These are phyloP conservation scores for Ramphastos sulfuratus DNA, from an alignment of 2,113 vertebrate species.

Conservation along the genomic window DNA sequence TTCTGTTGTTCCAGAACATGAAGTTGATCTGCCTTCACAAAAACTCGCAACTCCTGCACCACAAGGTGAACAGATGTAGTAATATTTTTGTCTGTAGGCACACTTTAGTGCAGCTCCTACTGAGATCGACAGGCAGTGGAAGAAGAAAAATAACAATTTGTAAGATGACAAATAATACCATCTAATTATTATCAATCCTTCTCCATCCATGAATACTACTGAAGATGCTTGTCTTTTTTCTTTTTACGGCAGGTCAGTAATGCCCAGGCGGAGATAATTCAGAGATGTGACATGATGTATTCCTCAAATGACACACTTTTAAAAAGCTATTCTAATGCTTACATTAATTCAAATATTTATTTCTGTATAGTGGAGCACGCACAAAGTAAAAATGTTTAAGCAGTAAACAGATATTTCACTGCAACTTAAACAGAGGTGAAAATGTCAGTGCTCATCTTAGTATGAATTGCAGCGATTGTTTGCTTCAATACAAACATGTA, in stretches of 20 bases:
- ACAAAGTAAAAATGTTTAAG: not conserved
- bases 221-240: not conserved
- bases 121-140: not conserved
- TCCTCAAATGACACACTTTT: not conserved
- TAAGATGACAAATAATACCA: not conserved
- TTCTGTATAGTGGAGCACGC: not conserved
- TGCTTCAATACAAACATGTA: not conserved
- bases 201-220: not conserved
- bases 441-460: not conserved
- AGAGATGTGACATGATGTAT: not conserved
- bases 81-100: not conserved
- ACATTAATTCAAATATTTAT: not conserved
- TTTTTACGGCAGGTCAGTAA: not conserved
- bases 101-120: not conserved
- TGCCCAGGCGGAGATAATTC: not conserved
- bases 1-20: not conserved
- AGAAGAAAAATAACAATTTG: not conserved
- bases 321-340: not conserved
- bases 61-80: not conserved
- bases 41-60: not conserved
- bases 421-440: not conserved
- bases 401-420: not conserved
- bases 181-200: not conserved
- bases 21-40: not conserved
- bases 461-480: not conserved